Evolutionary conservation across 2,888 invertebrate genomes (phyloP).

Genomic region (Agriopis marginaria): DNA sequence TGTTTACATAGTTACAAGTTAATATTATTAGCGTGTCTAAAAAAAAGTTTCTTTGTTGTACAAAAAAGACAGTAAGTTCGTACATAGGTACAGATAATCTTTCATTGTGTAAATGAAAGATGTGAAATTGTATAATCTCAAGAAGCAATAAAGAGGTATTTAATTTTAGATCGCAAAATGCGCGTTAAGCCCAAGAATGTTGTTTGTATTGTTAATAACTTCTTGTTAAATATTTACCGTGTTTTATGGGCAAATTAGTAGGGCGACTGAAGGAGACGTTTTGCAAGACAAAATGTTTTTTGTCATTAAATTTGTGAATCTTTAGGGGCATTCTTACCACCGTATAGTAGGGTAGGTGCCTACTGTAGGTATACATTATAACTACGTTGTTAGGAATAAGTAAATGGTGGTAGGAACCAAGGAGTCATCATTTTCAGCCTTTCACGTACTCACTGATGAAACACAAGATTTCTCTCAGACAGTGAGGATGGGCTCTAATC

Average conservation of each 20-base stretch:
- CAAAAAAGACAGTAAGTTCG: neutral
- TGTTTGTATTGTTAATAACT: conserved; percentile 10
- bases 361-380: no score
- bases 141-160: neutral
- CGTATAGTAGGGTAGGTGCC: no score
- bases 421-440: no score
- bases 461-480: no score
- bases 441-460: no score
- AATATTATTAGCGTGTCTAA: neutral
- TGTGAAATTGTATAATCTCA: conserved; percentile 1
- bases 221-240: conserved; percentile 1
- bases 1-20: no score
- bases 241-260: neutral
- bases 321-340: no score
- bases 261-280: neutral
- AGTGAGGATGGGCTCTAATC: no score
- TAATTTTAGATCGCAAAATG: neutral
- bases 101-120: neutral
- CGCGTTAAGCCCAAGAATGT: neutral
- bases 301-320: no score
- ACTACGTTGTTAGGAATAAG: no score
- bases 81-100: neutral
- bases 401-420: no score
- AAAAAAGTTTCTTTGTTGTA: neutral
- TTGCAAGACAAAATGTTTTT: neutral